phyloP scores from a whole-genome alignment of 2,113 vertebrate species.

The Calyptommatus sinebrachiatus region DNA sequence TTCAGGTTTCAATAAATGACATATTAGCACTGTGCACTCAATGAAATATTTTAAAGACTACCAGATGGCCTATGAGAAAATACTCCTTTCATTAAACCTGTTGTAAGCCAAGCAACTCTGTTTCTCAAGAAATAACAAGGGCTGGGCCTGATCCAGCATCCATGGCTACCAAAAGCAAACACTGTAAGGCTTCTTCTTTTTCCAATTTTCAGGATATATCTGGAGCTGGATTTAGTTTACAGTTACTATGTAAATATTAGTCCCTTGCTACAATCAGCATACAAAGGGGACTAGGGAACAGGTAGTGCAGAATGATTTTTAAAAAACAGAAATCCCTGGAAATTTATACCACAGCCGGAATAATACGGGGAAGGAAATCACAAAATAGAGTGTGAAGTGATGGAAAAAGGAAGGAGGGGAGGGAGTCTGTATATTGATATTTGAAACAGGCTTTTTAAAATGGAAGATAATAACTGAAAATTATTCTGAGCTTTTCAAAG shows the following conservation, averaged over 20 bases:
- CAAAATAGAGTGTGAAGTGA: slow-evolving; percentile 9
- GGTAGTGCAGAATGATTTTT: not conserved
- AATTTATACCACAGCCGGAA: slow-evolving; percentile 41
- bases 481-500: slow-evolving; percentile 79
- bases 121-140: not conserved
- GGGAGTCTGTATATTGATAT: slow-evolving; percentile 59
- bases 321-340: slow-evolving; percentile 37
- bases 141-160: accelerated
- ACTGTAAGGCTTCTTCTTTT: not conserved
- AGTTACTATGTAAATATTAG: slow-evolving; percentile 29
- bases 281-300: slow-evolving; percentile 26
- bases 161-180: accelerated
- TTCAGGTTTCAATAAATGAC: slow-evolving; percentile 3
- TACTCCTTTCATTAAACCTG: not conserved
- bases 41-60: not conserved
- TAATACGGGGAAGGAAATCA: slow-evolving; percentile 51
- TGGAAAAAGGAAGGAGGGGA: slow-evolving; percentile 42
- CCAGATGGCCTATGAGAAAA: accelerated
- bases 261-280: not conserved
- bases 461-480: slow-evolving; percentile 75
- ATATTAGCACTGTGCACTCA: not conserved
- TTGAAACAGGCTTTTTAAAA: slow-evolving; percentile 72
- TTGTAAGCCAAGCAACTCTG: not conserved
- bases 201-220: not conserved
- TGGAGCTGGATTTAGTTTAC: not conserved